Percentiles rank a stretch among this genome's conserved stretches.
phyloP scores from a whole-genome alignment of 2,797 vertebrate species.

The Melanotaenia pygmaea region DNA sequence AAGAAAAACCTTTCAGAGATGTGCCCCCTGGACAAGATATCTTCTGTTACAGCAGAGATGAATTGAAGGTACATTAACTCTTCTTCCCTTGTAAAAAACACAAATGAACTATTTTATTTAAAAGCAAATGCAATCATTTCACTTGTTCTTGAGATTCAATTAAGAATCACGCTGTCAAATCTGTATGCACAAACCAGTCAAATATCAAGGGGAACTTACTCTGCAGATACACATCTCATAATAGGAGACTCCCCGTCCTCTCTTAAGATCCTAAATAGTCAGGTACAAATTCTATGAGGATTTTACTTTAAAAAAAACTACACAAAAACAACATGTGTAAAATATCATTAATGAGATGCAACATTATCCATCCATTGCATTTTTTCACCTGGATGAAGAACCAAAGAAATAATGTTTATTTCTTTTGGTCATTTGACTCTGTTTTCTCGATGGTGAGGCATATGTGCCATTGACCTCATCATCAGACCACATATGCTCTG shows the following conservation, averaged over 20 bases:
- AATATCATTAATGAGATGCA: slow-evolving; percentile 5
- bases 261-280: slow-evolving; percentile 66
- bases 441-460: slow-evolving; percentile 50
- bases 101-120: slow-evolving; percentile 14
- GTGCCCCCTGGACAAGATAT: slow-evolving; percentile 89
- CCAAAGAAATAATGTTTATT: slow-evolving; percentile 50
- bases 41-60: slow-evolving; percentile 91
- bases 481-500: slow-evolving; percentile 76
- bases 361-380: background rate
- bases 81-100: slow-evolving; percentile 85
- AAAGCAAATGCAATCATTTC: background rate
- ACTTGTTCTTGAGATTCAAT: background rate
- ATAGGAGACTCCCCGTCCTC: slow-evolving; percentile 66
- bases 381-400: slow-evolving; percentile 73
- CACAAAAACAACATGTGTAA: slow-evolving; percentile 8
- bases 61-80: slow-evolving; percentile 92
- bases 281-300: slow-evolving; percentile 7
- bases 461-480: slow-evolving; percentile 65
- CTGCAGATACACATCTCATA: slow-evolving; percentile 73
- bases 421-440: slow-evolving; percentile 55
- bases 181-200: background rate
- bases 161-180: background rate
- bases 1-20: slow-evolving; percentile 90
- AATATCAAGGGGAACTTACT: slow-evolving; percentile 70
- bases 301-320: background rate